phyloP scores from a whole-genome alignment of 1,140 invertebrate genomes.

The Bombyx mandarina region DNA sequence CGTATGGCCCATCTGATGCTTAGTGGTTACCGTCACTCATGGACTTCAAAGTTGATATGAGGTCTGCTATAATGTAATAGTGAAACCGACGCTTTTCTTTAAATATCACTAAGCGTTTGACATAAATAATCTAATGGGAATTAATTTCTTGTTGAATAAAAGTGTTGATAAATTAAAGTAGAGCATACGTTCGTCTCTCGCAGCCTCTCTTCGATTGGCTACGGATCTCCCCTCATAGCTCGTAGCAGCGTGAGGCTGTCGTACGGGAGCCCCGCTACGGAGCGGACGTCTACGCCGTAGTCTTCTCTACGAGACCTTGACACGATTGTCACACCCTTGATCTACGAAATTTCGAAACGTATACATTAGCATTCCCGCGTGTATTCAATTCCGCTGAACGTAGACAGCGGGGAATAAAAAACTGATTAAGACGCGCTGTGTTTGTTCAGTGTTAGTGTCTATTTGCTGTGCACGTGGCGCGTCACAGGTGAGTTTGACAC shows the following conservation, averaged over 20 bases:
- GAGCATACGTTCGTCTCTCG: constrained; percentile 38
- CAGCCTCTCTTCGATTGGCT: constrained; percentile 63
- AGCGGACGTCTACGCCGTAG: constrained; percentile 59
- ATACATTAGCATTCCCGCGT: constrained; percentile 1
- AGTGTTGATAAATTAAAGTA: constrained; percentile 21
- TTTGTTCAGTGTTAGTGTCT: constrained; percentile 22
- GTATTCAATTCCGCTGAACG: not conserved
- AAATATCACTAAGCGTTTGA: not conserved
- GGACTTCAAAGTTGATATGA: no score
- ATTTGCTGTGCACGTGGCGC: constrained; percentile 20
- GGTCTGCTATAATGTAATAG: no score
- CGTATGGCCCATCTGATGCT: no score
- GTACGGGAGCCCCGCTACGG: constrained; percentile 57
- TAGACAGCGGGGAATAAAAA: constrained; percentile 6
- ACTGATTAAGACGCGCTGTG: constrained; percentile 5
- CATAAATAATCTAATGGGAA: not conserved
- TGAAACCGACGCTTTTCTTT: no score
- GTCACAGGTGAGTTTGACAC: constrained; percentile 17
- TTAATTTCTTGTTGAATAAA: not conserved
- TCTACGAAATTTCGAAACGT: constrained; percentile 19
- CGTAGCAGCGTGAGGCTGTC: constrained; percentile 67
- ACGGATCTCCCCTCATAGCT: constrained; percentile 62
- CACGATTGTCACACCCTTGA: constrained; percentile 51
- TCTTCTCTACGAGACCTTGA: constrained; percentile 41
- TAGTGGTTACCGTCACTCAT: no score